A percentile compares a stretch with the other conserved stretches of the same genome.
Evolutionary conservation across 2,888 invertebrate species (phyloP).

Genomic region (Troides helena): DNA sequence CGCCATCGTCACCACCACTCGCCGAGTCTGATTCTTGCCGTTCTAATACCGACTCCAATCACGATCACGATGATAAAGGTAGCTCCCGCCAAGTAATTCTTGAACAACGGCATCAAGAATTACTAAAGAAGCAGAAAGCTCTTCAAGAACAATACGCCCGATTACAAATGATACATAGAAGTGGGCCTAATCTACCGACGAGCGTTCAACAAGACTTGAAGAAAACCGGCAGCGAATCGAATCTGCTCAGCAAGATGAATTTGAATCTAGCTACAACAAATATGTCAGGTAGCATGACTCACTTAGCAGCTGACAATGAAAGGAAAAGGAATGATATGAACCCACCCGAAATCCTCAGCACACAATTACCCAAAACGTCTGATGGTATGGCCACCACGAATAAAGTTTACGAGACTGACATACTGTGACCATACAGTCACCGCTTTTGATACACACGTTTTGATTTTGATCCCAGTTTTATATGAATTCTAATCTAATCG

Average conservation of each 20-base stretch:
- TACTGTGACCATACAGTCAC: conserved; percentile 85
- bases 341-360: conserved; percentile 31
- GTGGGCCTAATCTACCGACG: conserved; percentile 83
- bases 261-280: conserved; percentile 80
- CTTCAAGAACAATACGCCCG: conserved; percentile 95
- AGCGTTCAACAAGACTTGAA: conserved; percentile 85
- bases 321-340: conserved; percentile 29
- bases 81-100: conserved; percentile 84
- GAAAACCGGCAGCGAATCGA: conserved; percentile 94
- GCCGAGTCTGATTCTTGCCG: conserved; percentile 82
- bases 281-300: conserved; percentile 69
- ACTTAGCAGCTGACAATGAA: conserved; percentile 52
- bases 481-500: conserved; percentile 15
- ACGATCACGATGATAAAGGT: conserved; percentile 51
- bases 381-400: conserved; percentile 81
- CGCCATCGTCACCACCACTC: conserved; percentile 82
- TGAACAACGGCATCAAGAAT: conserved; percentile 93
- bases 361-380: conserved; percentile 38
- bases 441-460: conserved; percentile 50
- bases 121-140: conserved; percentile 91
- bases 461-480: conserved; percentile 27
- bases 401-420: conserved; percentile 95
- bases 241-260: conserved; percentile 90
- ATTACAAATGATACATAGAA: conserved; percentile 91
- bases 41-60: conserved; percentile 71